phyloP scores from a whole-genome alignment of 2,113 vertebrate genomes.

The Glaucomys volans region DNA sequence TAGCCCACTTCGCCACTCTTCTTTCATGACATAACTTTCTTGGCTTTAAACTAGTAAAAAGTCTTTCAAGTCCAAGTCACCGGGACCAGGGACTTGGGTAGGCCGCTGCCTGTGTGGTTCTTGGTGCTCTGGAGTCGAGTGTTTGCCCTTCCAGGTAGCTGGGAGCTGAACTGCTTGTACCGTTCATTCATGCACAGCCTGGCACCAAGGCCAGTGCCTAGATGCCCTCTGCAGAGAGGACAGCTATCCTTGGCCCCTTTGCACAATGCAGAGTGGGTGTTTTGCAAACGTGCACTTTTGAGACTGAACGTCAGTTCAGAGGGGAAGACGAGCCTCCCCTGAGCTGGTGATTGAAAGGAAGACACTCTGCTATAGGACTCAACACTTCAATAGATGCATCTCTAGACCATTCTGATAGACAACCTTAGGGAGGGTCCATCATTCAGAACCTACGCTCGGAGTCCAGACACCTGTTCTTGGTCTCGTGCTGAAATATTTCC shows the following conservation, averaged over 20 bases:
- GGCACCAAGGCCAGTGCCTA: slow-evolving; percentile 48
- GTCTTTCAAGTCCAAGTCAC: neutral
- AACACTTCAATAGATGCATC: neutral
- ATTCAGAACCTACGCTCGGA: neutral
- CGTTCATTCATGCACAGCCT: neutral
- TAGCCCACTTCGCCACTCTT: neutral
- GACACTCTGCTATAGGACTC: neutral
- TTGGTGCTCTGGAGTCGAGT: neutral
- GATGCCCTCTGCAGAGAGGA: slow-evolving; percentile 11
- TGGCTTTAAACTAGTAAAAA: slow-evolving; percentile 65
- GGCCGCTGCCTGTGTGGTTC: no score
- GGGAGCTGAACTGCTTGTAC: neutral
- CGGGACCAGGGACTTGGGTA: neutral
- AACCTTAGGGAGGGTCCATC: neutral
- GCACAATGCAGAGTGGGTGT: slow-evolving; percentile 10
- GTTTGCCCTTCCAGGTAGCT: neutral
- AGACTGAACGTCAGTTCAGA: slow-evolving; percentile 53
- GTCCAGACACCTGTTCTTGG: neutral
- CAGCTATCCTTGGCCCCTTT: slow-evolving; percentile 61
- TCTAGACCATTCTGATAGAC: neutral
- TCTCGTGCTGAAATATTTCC: neutral
- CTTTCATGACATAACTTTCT: slow-evolving; percentile 41
- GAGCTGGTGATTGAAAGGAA: no score
- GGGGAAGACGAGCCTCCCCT: neutral
- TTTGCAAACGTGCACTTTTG: neutral